Base-by-base conservation (phyloP, 2,113 vertebrate species). In the Eira barbara region DNA sequence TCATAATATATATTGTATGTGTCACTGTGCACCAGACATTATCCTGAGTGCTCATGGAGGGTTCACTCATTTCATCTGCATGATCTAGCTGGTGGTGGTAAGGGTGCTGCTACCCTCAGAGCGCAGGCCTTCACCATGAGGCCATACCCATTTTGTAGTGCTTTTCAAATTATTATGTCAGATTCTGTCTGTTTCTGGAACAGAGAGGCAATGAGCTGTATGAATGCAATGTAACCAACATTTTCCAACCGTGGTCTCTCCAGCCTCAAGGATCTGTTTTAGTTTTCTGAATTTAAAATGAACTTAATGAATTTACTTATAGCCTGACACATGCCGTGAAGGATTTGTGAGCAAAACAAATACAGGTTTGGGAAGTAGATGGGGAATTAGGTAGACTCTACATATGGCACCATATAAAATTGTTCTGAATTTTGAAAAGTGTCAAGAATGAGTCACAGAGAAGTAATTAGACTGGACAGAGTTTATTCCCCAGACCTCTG, bases 401-500 rank as follows among this genome's bases (percentile, higher is more conserved):
- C 87, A 47, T 25, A 65, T 65, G 47, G 27, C 8, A 63, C 8
- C 52, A 90, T 49, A 83, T 55, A 93, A 81, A 85, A 59, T 61
- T 92, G 39, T 85, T 84, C 47, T 80, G 80, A 95, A 90, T 34
- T 96, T 94, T 76, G 6, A 91, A 39, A 95, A 59, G 57, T 47
- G 29, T 17, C 84, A 39, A 89, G 86, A 96, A 92, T n/a, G 39
- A 96, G 18, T 69, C 59, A 86, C 27, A 89, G 65, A 91, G 52
- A 96, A 90, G 45, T 74, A 81, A 89, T 81, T 87, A 84, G 31
- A 80, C 79, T 45, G 8, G 83, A n/a, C n/a, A 94, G 88, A 96
- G 69, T 84, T 96, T 76, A 83, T 89, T 88, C 21, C 52, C 52
- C 76, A 84, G 71, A 13, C 36, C 57, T 63, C 78, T 95, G 45